Evolutionary conservation across 2,113 vertebrate genomes (phyloP).

Genomic region (Myrmecophaga tridactyla): DNA sequence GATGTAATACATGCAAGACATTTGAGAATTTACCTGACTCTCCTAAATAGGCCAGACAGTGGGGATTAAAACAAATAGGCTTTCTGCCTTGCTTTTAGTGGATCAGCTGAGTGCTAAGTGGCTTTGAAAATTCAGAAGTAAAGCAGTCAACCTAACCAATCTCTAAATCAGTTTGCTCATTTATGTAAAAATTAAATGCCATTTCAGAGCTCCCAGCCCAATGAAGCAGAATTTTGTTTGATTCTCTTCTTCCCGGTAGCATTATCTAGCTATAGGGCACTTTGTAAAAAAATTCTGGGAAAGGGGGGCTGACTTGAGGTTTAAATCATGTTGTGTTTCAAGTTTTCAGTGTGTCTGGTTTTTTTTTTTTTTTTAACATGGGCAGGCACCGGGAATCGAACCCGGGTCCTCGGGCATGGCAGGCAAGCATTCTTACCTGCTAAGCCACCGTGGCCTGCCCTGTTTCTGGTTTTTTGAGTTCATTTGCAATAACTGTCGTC

Average conservation of each 20-base stretch:
- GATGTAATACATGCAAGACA: slow-evolving; percentile 53
- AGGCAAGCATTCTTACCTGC: no score
- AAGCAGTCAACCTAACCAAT: slow-evolving; percentile 41
- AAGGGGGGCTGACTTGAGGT: slow-evolving; percentile 58
- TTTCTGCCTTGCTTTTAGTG: slow-evolving; percentile 68
- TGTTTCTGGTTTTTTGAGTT: slow-evolving; percentile 70
- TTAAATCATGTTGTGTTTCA: slow-evolving; percentile 72
- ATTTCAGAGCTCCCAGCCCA: slow-evolving; percentile 26
- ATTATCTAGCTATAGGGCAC: slow-evolving; percentile 52
- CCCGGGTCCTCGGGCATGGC: no score
- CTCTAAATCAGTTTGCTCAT: slow-evolving; percentile 58
- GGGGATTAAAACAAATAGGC: slow-evolving; percentile 70
- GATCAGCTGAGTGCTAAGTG: slow-evolving; percentile 49
- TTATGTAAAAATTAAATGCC: slow-evolving; percentile 44
- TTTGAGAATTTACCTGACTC: slow-evolving; percentile 67
- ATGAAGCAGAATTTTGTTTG: not conserved
- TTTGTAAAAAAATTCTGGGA: slow-evolving; percentile 70
- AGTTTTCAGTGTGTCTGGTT: slow-evolving; percentile 63
- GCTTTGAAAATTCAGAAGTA: slow-evolving; percentile 54
- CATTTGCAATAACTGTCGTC: slow-evolving; percentile 56
- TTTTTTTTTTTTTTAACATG: no score
- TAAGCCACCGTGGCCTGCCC: no score
- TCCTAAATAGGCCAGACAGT: slow-evolving; percentile 66
- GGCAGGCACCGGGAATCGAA: no score
- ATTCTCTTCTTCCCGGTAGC: not conserved